Percentiles rank a stretch among this genome's conserved stretches.
phyloP scores from a whole-genome alignment of 2,888 invertebrate genomes.

The Acrocyrtus sp. region DNA sequence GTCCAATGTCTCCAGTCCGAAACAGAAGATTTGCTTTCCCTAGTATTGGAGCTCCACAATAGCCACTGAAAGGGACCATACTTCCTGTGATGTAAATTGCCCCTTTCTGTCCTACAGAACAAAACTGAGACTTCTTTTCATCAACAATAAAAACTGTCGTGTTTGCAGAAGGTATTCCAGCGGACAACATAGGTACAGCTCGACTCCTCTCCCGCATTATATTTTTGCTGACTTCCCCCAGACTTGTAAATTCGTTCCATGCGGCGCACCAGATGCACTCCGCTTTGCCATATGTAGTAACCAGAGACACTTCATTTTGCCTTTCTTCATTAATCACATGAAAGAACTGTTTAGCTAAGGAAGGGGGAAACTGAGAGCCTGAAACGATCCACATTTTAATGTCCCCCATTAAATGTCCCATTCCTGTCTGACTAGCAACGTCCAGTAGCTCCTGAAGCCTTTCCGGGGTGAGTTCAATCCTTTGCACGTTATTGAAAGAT shows the following conservation, averaged over 20 bases:
- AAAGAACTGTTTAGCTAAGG: conserved; percentile 24
- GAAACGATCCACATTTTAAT: conserved; percentile 22
- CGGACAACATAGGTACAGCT: neutral
- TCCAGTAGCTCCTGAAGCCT: conserved; percentile 11
- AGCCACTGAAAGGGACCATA: conserved; percentile 12
- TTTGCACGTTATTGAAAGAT: conserved; percentile 5
- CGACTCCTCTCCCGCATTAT: neutral
- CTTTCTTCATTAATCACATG: neutral
- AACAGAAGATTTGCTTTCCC: neutral
- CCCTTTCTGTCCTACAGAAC: conserved; percentile 14
- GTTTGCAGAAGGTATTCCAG: conserved; percentile 8
- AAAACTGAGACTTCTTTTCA: conserved; percentile 3
- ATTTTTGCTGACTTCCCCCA: conserved; percentile 13
- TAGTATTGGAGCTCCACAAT: conserved; percentile 12
- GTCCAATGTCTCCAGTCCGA: conserved; percentile 19
- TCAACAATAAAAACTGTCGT: conserved; percentile 12
- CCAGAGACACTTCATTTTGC: neutral
- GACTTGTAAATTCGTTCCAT: conserved; percentile 15
- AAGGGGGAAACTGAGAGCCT: neutral
- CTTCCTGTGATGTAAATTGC: conserved; percentile 12
- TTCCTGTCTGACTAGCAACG: neutral
- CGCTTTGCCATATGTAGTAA: conserved; percentile 23
- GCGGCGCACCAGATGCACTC: conserved; percentile 19
- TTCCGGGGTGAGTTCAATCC: conserved; percentile 17
- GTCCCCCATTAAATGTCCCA: conserved; percentile 1